Base-by-base conservation (phyloP, 2,888 invertebrate genomes). In the Melanostoma scalare region DNA sequence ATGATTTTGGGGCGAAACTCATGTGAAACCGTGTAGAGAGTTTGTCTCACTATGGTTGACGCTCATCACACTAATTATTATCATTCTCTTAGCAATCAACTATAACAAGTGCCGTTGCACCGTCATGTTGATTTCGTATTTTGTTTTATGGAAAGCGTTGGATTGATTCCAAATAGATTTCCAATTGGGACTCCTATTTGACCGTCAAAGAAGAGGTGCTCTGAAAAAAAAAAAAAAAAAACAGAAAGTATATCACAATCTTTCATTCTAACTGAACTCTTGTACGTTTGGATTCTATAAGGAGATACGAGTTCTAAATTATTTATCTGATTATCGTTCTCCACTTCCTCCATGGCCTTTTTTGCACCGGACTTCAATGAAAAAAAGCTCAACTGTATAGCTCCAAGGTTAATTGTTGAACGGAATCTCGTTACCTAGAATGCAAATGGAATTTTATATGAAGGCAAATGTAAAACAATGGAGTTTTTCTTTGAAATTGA, bases 1-100 rank as follows among this genome's bases (percentile, higher is more conserved):
- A 68, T 56, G 6, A 56, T 61, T 67, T 53, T 52, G 68, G 79
- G 44, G 74, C 55, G 74, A 75, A 80, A 75, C 4, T 61, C 4
- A 6, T n/a, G 50, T 35, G 52, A 10, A 61, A 50, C 60, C 63
- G 36, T 72, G 65, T 48, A 65, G 53, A 40, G 60, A 10, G 52
- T 20, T 36, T 46, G 61, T 31, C 44, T 20, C 10, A 33, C 36
- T 46, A 60, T 68, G 52, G 53, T 20, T 20, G 20, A 20, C 20
- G 58, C 38, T 6, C 8, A 20, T 38, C n/a, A 20, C 20, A 20
- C 30, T 68, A 55, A 73, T 71, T 72, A 36, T 40, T 20, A 72
- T 67, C 52, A 40, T 46, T 10, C 52, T 46, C 20, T 20, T 1
- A 20, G 20, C 20, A 0, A 20, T 20, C 20, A 20, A 20, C 20